A percentile compares a stretch with the other conserved stretches of the same genome.
Conservation (phyloP, 2,113 vertebrate species). For the Okapia johnstoni region DNA sequence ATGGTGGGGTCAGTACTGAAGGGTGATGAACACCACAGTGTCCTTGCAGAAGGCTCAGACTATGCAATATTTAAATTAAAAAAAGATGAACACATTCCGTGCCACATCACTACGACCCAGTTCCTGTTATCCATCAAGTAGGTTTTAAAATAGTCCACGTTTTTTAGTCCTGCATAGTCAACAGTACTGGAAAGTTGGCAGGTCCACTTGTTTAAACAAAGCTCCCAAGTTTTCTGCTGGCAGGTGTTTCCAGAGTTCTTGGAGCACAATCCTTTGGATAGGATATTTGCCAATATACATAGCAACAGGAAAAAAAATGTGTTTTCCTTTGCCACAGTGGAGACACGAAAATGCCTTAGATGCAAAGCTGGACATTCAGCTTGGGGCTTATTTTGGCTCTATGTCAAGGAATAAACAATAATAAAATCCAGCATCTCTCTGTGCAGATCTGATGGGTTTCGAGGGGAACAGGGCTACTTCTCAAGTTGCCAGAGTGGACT, state of each 20-base stretch:
- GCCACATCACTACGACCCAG: conserved; percentile 56
- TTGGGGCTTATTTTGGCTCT: conserved; percentile 70
- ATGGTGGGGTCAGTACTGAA: background rate
- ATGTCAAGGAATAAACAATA: conserved; percentile 67
- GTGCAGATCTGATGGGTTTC: conserved; percentile 28
- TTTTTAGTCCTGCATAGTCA: conserved; percentile 79
- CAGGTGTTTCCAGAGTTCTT: conserved; percentile 87
- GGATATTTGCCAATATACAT: conserved; percentile 84
- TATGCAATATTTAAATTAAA: background rate
- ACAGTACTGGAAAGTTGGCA: conserved; percentile 85
- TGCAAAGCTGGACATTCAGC: conserved; percentile 61
- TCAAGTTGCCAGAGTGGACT: background rate
- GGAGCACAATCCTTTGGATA: conserved; percentile 82
- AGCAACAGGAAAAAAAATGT: conserved; percentile 78
- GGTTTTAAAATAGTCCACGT: conserved; percentile 79
- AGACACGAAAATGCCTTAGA: conserved; percentile 74
- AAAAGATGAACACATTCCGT: conserved; percentile 59
- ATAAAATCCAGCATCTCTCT: conserved; percentile 68
- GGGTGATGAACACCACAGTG: background rate
- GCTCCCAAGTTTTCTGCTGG: conserved; percentile 85
- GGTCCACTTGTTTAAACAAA: conserved; percentile 84
- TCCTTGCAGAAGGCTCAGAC: background rate
- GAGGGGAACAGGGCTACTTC: background rate
- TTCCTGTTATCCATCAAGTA: conserved; percentile 79
- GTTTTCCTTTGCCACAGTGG: conserved; percentile 76